Evolutionary conservation across 2,888 invertebrate genomes (phyloP).

Genomic region (Macropis europaea): DNA sequence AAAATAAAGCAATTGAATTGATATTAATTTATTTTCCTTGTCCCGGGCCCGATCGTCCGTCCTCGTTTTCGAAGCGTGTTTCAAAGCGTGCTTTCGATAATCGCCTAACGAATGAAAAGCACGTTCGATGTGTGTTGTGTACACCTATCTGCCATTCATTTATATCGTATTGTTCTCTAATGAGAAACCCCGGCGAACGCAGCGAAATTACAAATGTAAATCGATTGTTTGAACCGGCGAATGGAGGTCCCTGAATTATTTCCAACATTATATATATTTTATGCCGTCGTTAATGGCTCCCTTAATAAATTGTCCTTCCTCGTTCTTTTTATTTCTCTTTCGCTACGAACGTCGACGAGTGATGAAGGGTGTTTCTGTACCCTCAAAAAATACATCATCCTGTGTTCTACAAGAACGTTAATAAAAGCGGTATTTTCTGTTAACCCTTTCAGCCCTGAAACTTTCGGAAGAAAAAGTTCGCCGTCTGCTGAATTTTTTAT

Average conservation of each 20-base stretch:
- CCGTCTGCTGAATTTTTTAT: too few species aligned
- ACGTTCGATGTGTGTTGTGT: constrained; percentile 36
- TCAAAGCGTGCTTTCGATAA: constrained; percentile 48
- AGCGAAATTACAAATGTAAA: constrained; percentile 49
- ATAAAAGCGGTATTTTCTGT: too few species aligned
- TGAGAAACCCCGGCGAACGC: constrained; percentile 37
- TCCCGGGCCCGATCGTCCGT: constrained; percentile 11
- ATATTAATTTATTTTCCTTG: constrained; percentile 46
- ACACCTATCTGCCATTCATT: constrained; percentile 44
- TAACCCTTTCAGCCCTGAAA: too few species aligned
- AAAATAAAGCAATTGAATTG: constrained; percentile 43
- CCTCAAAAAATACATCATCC: too few species aligned
- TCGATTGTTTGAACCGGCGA: constrained; percentile 32
- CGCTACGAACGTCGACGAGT: too few species aligned
- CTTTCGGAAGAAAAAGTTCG: too few species aligned
- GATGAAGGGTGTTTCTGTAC: too few species aligned
- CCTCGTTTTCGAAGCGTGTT: constrained; percentile 52
- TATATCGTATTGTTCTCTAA: constrained; percentile 48
- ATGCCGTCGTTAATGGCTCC: not conserved
- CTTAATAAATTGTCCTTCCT: too few species aligned
- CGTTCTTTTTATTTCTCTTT: too few species aligned
- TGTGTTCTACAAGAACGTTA: too few species aligned
- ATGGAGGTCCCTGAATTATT: not conserved
- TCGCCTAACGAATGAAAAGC: constrained; percentile 49
- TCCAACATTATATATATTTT: not conserved